Percentiles rank a stretch among this genome's conserved stretches.
Conservation (phyloP, 2,797 vertebrate species). For the Scomberomorus guttatus region DNA sequence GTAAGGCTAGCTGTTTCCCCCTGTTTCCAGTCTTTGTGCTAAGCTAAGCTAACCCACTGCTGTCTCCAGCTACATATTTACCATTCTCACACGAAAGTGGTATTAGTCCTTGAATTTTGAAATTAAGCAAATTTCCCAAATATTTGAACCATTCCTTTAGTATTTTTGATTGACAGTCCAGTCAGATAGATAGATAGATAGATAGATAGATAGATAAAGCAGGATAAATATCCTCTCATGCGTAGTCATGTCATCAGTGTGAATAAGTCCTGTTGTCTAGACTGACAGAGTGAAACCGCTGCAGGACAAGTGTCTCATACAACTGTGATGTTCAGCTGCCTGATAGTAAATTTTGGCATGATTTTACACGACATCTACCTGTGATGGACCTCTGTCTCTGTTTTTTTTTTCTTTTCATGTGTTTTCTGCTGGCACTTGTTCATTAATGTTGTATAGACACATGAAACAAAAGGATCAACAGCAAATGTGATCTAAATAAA, state of each 20-base stretch:
- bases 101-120: too few relatives aligned
- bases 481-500: background rate
- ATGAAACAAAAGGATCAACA: background rate
- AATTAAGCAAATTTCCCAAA: too few relatives aligned
- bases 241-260: constrained; percentile 10
- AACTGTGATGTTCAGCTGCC: constrained; percentile 48
- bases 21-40: too few relatives aligned
- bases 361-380: constrained; percentile 27
- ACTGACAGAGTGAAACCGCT: constrained; percentile 29
- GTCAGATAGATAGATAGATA: too few relatives aligned
- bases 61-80: too few relatives aligned
- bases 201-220: background rate
- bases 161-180: too few relatives aligned
- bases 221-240: constrained; percentile 1
- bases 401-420: background rate
- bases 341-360: constrained; percentile 36
- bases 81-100: too few relatives aligned
- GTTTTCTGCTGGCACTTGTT: background rate
- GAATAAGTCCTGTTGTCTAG: constrained; percentile 46
- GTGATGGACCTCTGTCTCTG: background rate
- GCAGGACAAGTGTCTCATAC: constrained; percentile 41
- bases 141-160: too few relatives aligned
- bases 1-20: too few relatives aligned
- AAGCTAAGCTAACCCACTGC: too few relatives aligned
- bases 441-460: background rate